phyloP scores from a whole-genome alignment of 1,140 invertebrate genomes.

The Chelonus insularis region DNA sequence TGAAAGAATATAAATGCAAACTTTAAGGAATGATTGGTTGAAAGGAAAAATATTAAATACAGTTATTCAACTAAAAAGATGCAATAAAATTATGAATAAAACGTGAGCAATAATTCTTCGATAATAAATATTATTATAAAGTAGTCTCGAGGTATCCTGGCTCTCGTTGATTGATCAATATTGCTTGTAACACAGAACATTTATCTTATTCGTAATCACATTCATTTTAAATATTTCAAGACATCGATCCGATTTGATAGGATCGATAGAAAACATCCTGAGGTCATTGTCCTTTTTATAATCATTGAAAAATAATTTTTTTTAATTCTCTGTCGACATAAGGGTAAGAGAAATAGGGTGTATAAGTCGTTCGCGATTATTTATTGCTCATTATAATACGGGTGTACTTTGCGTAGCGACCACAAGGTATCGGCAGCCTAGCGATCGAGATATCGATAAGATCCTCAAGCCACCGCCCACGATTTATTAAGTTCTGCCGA shows the following conservation, averaged over 20 bases:
- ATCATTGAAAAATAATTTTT: constrained; percentile 9
- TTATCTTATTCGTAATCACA: neutral
- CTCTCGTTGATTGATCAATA: neutral
- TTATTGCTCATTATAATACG: constrained; percentile 52
- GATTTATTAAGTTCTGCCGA: constrained; percentile 48
- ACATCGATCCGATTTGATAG: constrained; percentile 28
- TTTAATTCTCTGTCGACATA: neutral
- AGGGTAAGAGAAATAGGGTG: constrained; percentile 9
- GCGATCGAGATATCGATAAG: constrained; percentile 52
- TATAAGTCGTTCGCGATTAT: constrained; percentile 41
- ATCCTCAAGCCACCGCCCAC: constrained; percentile 42
- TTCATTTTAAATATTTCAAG: constrained; percentile 22
- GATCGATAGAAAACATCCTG: neutral
- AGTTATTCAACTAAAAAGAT: no score
- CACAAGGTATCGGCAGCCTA: constrained; percentile 42
- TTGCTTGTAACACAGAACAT: neutral
- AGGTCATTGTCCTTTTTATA: constrained; percentile 3
- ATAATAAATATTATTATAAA: no score
- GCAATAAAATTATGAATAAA: no score
- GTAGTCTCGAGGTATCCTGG: no score
- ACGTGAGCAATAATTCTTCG: no score
- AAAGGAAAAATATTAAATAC: no score
- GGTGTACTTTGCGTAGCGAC: constrained; percentile 27
- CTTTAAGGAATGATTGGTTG: no score
- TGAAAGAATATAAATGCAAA: no score